Conservation (phyloP, 2,113 vertebrate genomes). For the Pelobates fuscus region DNA sequence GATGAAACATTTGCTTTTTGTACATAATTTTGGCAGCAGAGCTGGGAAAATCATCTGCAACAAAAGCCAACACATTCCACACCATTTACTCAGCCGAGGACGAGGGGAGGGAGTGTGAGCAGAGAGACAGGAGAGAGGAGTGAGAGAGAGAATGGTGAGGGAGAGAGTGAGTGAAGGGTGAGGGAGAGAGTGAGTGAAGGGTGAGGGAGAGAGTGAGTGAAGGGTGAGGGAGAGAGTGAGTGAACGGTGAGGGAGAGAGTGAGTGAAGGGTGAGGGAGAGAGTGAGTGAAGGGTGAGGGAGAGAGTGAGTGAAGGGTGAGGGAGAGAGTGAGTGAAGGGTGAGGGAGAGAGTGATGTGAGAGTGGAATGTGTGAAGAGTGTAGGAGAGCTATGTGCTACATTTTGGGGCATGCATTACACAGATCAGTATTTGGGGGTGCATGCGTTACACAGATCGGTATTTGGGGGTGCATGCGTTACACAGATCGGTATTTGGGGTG, state of each 20-base stretch:
- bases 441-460: no score
- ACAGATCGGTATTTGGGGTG: no score
- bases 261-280: not conserved
- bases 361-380: not conserved
- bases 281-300: not conserved
- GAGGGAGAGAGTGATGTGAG: not conserved
- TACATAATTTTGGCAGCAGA: slow-evolving; percentile 23
- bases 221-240: not conserved
- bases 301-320: not conserved
- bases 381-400: no score
- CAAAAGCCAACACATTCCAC: slow-evolving; percentile 42
- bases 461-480: no score
- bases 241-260: not conserved
- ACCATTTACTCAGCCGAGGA: slow-evolving; percentile 26
- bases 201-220: not conserved
- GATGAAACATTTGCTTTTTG: slow-evolving; percentile 5
- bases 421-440: no score
- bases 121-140: slow-evolving; percentile 40
- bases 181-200: not conserved
- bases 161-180: rapidly evolving
- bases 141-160: not conserved
- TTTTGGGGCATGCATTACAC: no score
- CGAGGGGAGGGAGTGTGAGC: slow-evolving; percentile 22
- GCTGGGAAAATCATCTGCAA: slow-evolving; percentile 37
- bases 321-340: not conserved